Evolutionary conservation across 2,797 vertebrate genomes (phyloP), one percentile per base, ranked within the genome.

Genomic region (Fundulus diaphanus): DNA sequence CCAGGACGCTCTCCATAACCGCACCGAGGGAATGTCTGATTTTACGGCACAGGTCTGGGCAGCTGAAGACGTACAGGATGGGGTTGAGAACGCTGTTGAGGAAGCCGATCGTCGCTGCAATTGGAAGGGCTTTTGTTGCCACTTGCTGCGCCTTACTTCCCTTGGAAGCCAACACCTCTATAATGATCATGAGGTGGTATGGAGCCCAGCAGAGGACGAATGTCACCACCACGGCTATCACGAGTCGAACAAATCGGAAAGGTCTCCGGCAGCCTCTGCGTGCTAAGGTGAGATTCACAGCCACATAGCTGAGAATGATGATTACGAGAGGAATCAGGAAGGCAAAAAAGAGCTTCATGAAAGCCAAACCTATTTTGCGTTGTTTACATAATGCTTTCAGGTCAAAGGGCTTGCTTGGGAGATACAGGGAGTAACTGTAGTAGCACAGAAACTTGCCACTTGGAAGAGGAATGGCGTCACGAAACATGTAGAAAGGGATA

Each of bases 61-160:
- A 94, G 85, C 92, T 94, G 80, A 94, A 94, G 49, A 94, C 94
- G 15, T 94, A 94, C 49, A 94, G 85, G 27, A 94, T 5, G 1
- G 94, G 94, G 81, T 94, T 94, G 7, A 94, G 78, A 74, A 93
- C 76, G 5, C 90, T 90, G 88, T 94, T 94, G 0, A 94, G 70
- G 81, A 94, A 93, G 59, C 91, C 72, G 0, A 94, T 74, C 3
- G 82, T 88, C 16, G 89, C 85, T 1, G 77, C 16, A 0, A 71
- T 27, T 0, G 88, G 87, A 29, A 94, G 81, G 0, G 18, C 75
- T 0, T 2, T 33, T 1, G 0, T 15, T 0, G 83, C 84, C 0
- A 80, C 0, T 0, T 0, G 0, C 1, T 80, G 37, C 0, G 56
- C 15, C 2, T 71, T 3, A 0, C 48, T 51, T 0, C 1, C 2